Percentiles rank a stretch among this genome's conserved stretches.
phyloP scores from a whole-genome alignment of 2,888 invertebrate species.

The Monochamus alternatus region DNA sequence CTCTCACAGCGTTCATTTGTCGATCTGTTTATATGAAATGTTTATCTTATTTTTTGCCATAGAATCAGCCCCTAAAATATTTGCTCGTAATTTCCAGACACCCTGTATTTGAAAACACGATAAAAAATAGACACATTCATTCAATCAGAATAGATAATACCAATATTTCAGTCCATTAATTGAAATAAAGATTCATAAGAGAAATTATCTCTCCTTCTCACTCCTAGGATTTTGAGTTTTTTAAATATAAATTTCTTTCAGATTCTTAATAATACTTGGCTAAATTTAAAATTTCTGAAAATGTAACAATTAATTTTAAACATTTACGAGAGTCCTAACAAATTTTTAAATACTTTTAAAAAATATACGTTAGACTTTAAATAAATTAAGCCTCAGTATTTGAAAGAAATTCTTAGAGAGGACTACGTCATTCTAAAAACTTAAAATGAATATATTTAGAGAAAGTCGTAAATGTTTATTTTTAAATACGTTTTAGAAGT shows the following conservation, averaged over 20 bases:
- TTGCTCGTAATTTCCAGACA: too few species aligned
- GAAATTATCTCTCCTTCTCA: not conserved
- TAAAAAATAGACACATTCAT: too few species aligned
- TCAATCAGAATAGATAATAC: too few species aligned
- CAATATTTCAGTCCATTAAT: too few species aligned
- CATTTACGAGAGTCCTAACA: not conserved
- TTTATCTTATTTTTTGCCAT: too few species aligned
- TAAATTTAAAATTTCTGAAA: constrained; percentile 13
- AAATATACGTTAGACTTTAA: not conserved
- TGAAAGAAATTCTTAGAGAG: not conserved
- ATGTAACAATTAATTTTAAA: constrained; percentile 10
- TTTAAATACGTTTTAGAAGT: not conserved
- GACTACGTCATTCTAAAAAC: not conserved
- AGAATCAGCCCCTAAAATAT: too few species aligned
- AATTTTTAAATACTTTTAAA: not conserved
- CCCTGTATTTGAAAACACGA: too few species aligned
- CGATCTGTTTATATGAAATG: too few species aligned
- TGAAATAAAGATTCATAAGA: not conserved
- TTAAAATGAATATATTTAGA: not conserved
- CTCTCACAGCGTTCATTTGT: too few species aligned
- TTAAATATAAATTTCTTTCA: constrained; percentile 2
- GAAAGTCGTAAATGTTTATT: not conserved
- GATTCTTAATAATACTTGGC: constrained; percentile 11
- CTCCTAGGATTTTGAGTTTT: not conserved
- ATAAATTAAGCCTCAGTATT: not conserved